Base-by-base conservation (phyloP, 1,140 invertebrate genomes). In the Mycetomoellerius zeteki region DNA sequence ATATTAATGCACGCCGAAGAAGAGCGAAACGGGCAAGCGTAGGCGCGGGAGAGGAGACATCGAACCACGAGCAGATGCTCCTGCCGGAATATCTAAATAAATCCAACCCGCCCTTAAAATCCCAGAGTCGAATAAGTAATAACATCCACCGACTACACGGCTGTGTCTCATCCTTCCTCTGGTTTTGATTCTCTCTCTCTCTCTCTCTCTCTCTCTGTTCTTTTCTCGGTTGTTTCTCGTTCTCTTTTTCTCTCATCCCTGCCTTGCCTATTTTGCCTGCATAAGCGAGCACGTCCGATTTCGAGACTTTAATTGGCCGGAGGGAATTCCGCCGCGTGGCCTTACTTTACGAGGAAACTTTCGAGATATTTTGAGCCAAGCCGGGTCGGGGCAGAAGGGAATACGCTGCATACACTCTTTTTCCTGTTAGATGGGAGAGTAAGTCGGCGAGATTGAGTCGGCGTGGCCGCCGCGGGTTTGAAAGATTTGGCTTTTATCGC, bases 61-160 rank as follows among this genome's bases (percentile, higher is more conserved):
- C 90, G 91, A 92, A 92, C 88, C 90, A 88, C 90, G 92, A 93
- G 91, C 94, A 95, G 94, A 94, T 94, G 94, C 91, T 93, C 91
- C 92, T 89, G 89, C 43, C 73, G 88, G 94, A 94, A 94, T 94
- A 93, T 94, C 93, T 94, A 94, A 95, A 95, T 94, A 95, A 95
- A 91, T 94, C 87, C 81, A 88, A 78, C 86, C 86, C 90, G 64
- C 85, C 88, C 85, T 90, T 90, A 91, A 87, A 93, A 91, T 90
- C 91, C 88, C 87, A 77, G 88, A 92, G 88, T 91, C 92, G 94
- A 95, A 94, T 94, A 94, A 94, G 94, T 94, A 94, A 94, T 94
- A 94, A 93, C 92, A 90, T 91, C 85, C 86, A 72, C 30, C 75
- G 58, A 78, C 71, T 69, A 69, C 58, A 62, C 69, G 52, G 85